Base-by-base conservation (phyloP, 2,888 invertebrate species). In the Dryobota labecula region DNA sequence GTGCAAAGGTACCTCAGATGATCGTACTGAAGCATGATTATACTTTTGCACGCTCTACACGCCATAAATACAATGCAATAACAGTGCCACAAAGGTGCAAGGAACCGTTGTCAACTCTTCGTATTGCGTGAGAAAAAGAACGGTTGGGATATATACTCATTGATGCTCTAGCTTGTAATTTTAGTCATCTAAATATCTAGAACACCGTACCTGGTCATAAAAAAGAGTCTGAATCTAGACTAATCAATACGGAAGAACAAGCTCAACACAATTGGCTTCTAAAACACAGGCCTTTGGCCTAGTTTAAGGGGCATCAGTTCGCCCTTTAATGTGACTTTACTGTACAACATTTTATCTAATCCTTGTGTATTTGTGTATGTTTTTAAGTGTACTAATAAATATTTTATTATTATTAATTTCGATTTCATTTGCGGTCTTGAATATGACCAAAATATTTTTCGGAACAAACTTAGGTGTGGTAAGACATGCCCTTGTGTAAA, bases 401-500 rank as follows among this genome's bases (percentile, higher is more conserved):
- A n/a, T n/a, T n/a, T n/a, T n/a, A n/a, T n/a, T n/a, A n/a, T n/a
- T n/a, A n/a, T n/a, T n/a, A n/a, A n/a, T 67, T 66, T 62, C 78
- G 20, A 64, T 80, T 70, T 67, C 45, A 1, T 70, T 81, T 30
- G 38, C 38, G 49, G 33, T 56, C 61, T 57, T 68, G 20, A 67
- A 62, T 65, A 4, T 54, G 9, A 4, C 5, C n/a, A 15, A 41
- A 49, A 54, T 30, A 71, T 57, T 70, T 18, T 30, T 18, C 8
- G 27, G 43, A 65, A 56, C 58, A 69, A 70, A 69, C 53, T 57
- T 47, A 47, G 76, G 71, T 66, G 76, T 80, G 73, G 69, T 57
- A 53, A 63, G 33, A 64, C 66, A n/a, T 76, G 82, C 82, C 85
- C 85, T 82, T 79, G 66, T 67, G 27, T 66, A 54, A 88, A 90